phyloP scores from a whole-genome alignment of 2,113 vertebrate genomes.

The Muntiacus reevesi region DNA sequence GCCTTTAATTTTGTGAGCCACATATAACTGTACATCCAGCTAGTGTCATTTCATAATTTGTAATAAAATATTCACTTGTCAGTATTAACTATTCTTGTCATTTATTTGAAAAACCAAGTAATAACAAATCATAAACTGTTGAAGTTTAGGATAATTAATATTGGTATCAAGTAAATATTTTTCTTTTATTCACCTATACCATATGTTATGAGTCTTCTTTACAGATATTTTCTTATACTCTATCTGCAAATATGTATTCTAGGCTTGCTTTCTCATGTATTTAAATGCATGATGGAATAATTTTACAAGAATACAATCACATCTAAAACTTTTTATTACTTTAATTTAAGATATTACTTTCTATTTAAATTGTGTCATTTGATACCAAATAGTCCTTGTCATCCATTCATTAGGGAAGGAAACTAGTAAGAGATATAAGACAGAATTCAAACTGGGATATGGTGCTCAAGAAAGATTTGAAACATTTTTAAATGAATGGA shows the following conservation, averaged over 20 bases:
- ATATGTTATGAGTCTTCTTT: neutral
- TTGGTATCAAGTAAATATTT: neutral
- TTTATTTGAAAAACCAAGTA: constrained; percentile 6
- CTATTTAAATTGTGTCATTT: constrained; percentile 47
- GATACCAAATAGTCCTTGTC: neutral
- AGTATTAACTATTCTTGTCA: neutral
- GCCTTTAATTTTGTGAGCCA: neutral
- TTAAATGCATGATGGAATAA: constrained; percentile 4
- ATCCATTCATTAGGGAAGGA: constrained; percentile 12
- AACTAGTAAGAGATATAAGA: neutral
- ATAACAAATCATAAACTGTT: neutral
- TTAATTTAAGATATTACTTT: constrained; percentile 40
- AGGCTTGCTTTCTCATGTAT: neutral
- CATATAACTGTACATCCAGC: neutral
- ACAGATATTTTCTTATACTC: neutral
- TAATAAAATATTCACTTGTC: neutral
- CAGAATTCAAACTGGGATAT: neutral
- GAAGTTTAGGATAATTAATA: neutral
- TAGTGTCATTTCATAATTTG: neutral
- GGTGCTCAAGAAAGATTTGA: constrained; percentile 39
- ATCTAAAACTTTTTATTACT: constrained; percentile 46
- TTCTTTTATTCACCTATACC: neutral
- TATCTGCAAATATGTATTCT: neutral
- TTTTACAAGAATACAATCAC: constrained; percentile 18
- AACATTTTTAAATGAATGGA: constrained; percentile 54